These are phyloP conservation scores for Parascotia fuliginaria DNA, from an alignment of 2,888 invertebrate species.

Conservation along the genomic window DNA sequence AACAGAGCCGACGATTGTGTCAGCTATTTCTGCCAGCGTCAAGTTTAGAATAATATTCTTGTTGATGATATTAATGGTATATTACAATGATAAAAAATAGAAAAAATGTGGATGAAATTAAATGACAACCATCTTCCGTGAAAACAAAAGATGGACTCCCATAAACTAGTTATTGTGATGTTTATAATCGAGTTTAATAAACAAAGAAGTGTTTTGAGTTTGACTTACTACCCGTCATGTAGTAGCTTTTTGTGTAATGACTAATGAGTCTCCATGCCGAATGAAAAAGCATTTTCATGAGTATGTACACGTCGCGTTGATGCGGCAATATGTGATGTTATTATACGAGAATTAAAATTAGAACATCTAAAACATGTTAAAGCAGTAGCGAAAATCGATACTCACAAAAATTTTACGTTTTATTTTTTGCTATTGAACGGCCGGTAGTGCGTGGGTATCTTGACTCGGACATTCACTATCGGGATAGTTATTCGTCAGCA, in stretches of 20 bases:
- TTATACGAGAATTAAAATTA: conserved; percentile 35
- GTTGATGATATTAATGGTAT: too few relatives aligned
- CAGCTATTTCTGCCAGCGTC: too few relatives aligned
- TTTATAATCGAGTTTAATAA: too few relatives aligned
- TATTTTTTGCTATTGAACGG: conserved; percentile 10
- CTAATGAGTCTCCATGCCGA: conserved; percentile 29
- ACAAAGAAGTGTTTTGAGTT: too few relatives aligned
- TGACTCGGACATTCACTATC: conserved; percentile 17
- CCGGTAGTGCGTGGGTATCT: conserved; percentile 17
- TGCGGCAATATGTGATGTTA: conserved; percentile 4
- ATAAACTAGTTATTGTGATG: too few relatives aligned
- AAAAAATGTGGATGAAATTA: too few relatives aligned
- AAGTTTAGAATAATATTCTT: too few relatives aligned
- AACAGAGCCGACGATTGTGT: too few relatives aligned
- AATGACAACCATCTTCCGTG: too few relatives aligned
- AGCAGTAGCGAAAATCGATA: conserved; percentile 39
- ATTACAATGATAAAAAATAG: too few relatives aligned
- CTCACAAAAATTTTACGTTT: conserved; percentile 21
- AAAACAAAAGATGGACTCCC: too few relatives aligned
- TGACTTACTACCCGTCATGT: too few relatives aligned
- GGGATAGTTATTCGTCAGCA: conserved; percentile 32
- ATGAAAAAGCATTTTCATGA: conserved; percentile 16
- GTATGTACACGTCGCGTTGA: not conserved
- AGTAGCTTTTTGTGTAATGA: conserved; percentile 26
- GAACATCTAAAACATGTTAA: conserved; percentile 35